Percentiles rank a stretch among this genome's conserved stretches.
These are phyloP conservation scores for Boulengeromyrus knoepffleri DNA, from an alignment of 2,113 vertebrate genomes.

Conservation along the genomic window DNA sequence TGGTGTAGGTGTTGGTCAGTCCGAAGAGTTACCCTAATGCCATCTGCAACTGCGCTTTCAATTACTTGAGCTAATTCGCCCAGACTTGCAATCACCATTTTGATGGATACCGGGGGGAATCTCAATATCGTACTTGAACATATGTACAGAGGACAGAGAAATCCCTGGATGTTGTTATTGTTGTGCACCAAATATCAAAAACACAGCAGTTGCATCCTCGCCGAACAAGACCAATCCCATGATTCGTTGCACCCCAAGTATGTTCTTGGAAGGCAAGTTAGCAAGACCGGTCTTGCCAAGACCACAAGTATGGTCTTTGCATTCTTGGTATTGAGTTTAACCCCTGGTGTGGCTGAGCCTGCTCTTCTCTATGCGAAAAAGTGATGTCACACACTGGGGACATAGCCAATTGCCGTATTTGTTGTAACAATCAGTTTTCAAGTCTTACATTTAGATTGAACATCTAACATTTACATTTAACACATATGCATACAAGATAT, in stretches of 20 bases:
- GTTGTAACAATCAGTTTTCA: not conserved
- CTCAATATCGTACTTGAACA: not conserved
- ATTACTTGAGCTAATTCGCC: too few species aligned
- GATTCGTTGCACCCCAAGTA: not conserved
- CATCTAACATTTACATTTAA: too few species aligned
- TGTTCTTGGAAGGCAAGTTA: not conserved
- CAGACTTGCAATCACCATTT: too few species aligned
- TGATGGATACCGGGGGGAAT: not conserved
- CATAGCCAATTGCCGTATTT: not conserved
- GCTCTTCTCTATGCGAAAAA: not conserved
- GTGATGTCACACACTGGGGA: not conserved
- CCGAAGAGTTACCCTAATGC: too few species aligned
- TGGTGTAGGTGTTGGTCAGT: not conserved
- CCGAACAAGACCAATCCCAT: not conserved
- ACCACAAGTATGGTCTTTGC: not conserved
- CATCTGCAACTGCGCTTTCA: too few species aligned
- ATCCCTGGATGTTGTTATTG: not conserved
- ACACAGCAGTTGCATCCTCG: not conserved
- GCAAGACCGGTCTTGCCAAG: not conserved
- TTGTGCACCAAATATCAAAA: not conserved
- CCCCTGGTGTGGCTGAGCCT: not conserved
- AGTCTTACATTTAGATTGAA: too few species aligned
- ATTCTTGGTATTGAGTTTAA: not conserved
- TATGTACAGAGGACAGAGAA: not conserved
- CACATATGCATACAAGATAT: too few species aligned